Conservation (phyloP, 2,888 invertebrate species). For the Lochmaea capreae region DNA sequence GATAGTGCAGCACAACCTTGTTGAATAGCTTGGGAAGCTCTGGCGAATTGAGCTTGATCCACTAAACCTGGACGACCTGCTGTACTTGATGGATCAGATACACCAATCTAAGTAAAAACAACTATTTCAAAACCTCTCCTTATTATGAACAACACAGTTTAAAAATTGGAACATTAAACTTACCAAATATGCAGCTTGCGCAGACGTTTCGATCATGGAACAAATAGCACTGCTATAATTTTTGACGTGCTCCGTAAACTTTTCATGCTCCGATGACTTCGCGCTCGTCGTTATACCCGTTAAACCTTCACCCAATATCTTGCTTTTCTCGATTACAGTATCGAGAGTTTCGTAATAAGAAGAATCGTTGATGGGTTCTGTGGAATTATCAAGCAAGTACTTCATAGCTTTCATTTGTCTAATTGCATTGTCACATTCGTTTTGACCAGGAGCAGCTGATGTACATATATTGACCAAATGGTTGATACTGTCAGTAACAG, state of each 20-base stretch:
- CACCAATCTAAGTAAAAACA: constrained; percentile 74
- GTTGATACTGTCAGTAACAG: constrained; percentile 94
- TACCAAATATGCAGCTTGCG: constrained; percentile 93
- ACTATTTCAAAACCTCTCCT: neutral
- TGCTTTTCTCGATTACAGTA: constrained; percentile 88
- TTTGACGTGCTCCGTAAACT: constrained; percentile 86
- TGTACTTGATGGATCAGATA: constrained; percentile 89
- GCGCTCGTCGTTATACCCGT: constrained; percentile 94
- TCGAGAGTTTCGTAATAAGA: constrained; percentile 96
- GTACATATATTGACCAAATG: constrained; percentile 88
- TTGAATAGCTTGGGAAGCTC: constrained; percentile 91
- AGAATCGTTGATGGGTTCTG: constrained; percentile 87
- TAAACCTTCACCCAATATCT: constrained; percentile 87
- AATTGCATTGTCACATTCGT: constrained; percentile 96
- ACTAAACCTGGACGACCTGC: constrained; percentile 90
- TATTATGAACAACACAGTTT: neutral
- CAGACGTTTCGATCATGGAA: constrained; percentile 91
- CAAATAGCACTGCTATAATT: constrained; percentile 90
- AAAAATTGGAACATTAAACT: constrained; percentile 39
- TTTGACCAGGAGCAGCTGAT: constrained; percentile 90
- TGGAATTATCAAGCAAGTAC: constrained; percentile 85
- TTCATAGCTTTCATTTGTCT: constrained; percentile 89
- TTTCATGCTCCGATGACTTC: constrained; percentile 85
- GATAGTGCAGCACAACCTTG: constrained; percentile 85
- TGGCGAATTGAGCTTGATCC: constrained; percentile 87